Evolutionary conservation across 2,888 invertebrate species (phyloP), one percentile per base, ranked within the genome.

Genomic region (Epinotia bilunana): DNA sequence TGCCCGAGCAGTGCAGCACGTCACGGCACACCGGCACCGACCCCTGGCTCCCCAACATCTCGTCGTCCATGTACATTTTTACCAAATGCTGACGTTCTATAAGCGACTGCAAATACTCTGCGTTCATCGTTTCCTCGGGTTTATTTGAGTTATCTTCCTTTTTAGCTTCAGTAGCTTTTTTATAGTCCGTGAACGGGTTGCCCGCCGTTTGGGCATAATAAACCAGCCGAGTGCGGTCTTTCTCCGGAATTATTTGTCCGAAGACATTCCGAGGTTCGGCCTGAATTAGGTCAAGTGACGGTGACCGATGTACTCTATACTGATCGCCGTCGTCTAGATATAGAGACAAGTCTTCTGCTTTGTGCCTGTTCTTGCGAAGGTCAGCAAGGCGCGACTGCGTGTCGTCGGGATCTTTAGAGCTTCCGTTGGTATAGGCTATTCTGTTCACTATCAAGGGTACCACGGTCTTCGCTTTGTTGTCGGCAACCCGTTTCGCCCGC

Each of bases 21-120:
- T 91, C 91, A 76, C 87, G 85, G 72, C 92, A 92, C 18, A 90
- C 76, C 3, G 93, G 93, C 16, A 87, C 83, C 7, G 91, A 89
- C 77, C 89, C 87, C 23, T 87, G 78, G 76, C 82, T 81, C 46
- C 84, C 82, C 0, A 88, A 86, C n/a, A 81, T 79, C 2, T 65
- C 65, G 67, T 86, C 81, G 16, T 84, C 81, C 57, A 80, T 60
- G 43, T 87, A 81, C 53, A 79, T 77, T 72, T 78, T 80, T 11
- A 86, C 83, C 60, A 81, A 81, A 79, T 90, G 90, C 76, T 91
- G 91, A 74, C 84, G 90, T 64, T 84, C 82, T 16, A 89, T 78
- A 75, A 90, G 79, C 82, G 3, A 63, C 43, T 81, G 76, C 72
- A 90, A 80, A 78, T 87, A 89, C 0, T 82, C 78, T 28, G 76